Percentiles rank a stretch among this genome's conserved stretches.
phyloP scores from a whole-genome alignment of 1,140 invertebrate species.

The Drosophila subpulchrella region DNA sequence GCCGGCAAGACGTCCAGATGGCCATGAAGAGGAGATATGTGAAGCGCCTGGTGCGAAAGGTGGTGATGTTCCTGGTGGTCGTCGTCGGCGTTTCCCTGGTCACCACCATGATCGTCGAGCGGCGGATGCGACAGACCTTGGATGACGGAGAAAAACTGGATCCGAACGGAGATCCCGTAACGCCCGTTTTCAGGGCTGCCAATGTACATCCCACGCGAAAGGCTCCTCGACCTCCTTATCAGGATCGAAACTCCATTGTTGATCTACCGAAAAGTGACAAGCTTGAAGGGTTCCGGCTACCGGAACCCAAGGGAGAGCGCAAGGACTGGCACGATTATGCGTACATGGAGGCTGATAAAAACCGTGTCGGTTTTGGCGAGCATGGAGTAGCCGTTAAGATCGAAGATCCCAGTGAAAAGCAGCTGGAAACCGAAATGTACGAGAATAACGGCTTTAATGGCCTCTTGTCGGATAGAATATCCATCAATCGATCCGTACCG shows the following conservation, averaged over 20 bases:
- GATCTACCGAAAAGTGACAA: constrained; percentile 4
- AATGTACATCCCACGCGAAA: constrained; percentile 33
- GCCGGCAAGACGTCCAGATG: constrained; percentile 43
- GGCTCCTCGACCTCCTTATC: constrained; percentile 57
- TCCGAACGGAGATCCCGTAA: constrained; percentile 71
- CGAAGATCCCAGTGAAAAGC: constrained; percentile 81
- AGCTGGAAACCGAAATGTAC: constrained; percentile 87
- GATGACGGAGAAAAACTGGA: constrained; percentile 45
- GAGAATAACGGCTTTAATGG: constrained; percentile 93
- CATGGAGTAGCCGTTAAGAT: constrained; percentile 88
- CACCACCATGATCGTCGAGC: constrained; percentile 71
- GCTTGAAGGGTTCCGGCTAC: constrained; percentile 38
- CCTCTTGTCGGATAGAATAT: constrained; percentile 91
- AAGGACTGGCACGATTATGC: constrained; percentile 91
- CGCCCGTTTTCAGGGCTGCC: constrained; percentile 40
- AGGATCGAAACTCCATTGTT: constrained; percentile 52
- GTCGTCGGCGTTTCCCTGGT: constrained; percentile 59
- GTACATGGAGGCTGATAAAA: constrained; percentile 86
- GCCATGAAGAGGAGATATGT: constrained; percentile 71
- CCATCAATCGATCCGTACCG: constrained; percentile 90
- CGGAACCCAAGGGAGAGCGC: constrained; percentile 78
- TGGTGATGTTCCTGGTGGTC: constrained; percentile 47
- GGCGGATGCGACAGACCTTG: constrained; percentile 19
- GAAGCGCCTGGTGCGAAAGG: constrained; percentile 68
- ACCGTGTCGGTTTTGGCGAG: constrained; percentile 88